phyloP scores from a whole-genome alignment of 2,888 invertebrate species.

The Timema cristinae region DNA sequence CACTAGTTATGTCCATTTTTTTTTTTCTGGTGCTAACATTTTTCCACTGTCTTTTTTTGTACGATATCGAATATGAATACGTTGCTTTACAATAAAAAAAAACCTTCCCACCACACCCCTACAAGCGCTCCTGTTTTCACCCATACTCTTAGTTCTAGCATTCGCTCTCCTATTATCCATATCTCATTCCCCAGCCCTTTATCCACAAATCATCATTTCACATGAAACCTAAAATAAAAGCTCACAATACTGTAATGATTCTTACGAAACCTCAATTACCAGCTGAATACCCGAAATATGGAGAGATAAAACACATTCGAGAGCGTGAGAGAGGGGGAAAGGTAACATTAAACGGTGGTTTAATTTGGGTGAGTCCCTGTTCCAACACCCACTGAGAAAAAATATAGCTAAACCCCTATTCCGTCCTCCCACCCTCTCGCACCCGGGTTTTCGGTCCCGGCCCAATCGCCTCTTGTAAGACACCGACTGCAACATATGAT shows the following conservation, averaged over 20 bases:
- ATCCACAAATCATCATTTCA: slow-evolving; percentile 51
- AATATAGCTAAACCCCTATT: no score
- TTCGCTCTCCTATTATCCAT: slow-evolving; percentile 38
- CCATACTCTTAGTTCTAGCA: no score
- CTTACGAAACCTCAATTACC: slow-evolving; percentile 19
- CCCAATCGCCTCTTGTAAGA: no score
- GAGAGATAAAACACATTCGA: slow-evolving; percentile 21
- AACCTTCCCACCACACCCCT: slow-evolving; percentile 2
- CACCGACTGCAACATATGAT: no score
- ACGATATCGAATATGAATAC: slow-evolving; percentile 9
- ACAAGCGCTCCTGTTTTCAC: slow-evolving; percentile 11
- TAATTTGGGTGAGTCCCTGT: background rate
- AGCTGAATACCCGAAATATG: slow-evolving; percentile 19
- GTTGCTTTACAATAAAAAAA: no score
- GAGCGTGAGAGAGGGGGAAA: background rate
- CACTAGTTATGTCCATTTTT: slow-evolving; percentile 16
- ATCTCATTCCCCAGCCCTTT: slow-evolving; percentile 51
- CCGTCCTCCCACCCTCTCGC: no score
- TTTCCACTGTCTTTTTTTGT: slow-evolving; percentile 7
- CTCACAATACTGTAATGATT: slow-evolving; percentile 15
- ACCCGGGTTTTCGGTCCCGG: no score
- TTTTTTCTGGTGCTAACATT: background rate
- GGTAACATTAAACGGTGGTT: background rate
- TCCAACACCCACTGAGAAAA: no score
- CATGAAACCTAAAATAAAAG: slow-evolving; percentile 40